Evolutionary conservation across 2,113 vertebrate species (phyloP).

Genomic region (Calyptommatus sinebrachiatus): DNA sequence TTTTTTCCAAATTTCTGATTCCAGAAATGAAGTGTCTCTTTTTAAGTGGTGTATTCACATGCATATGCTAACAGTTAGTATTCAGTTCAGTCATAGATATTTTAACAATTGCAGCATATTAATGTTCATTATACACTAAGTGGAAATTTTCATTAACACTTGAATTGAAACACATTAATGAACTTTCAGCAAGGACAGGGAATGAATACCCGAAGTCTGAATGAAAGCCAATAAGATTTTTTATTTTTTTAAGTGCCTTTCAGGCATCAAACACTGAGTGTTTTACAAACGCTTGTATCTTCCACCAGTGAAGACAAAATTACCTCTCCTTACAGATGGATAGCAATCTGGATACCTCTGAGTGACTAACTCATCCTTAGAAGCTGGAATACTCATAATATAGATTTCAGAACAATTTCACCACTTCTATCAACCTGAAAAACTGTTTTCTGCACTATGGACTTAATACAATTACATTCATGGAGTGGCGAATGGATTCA

Average conservation of each 20-base stretch:
- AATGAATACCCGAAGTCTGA: accelerated
- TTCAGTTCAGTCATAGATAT: constrained; percentile 51
- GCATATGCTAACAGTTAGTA: constrained; percentile 43
- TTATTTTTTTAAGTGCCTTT: constrained; percentile 11
- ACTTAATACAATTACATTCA: background rate
- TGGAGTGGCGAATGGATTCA: background rate
- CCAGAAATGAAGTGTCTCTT: constrained; percentile 26
- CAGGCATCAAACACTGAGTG: constrained; percentile 28
- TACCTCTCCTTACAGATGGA: background rate
- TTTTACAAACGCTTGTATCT: constrained; percentile 15
- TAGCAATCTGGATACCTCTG: background rate
- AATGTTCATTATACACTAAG: constrained; percentile 56
- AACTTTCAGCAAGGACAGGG: constrained; percentile 32
- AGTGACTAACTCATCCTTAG: background rate
- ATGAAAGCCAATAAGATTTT: background rate
- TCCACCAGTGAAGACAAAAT: background rate
- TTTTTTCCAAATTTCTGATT: constrained; percentile 37
- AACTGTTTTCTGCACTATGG: background rate
- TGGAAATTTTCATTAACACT: constrained; percentile 48
- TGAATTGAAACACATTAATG: constrained; percentile 32
- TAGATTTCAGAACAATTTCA: background rate
- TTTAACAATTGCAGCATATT: constrained; percentile 38
- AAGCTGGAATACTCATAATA: background rate
- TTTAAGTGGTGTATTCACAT: constrained; percentile 52
- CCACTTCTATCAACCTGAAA: background rate